Evolutionary conservation across 2,888 invertebrate genomes (phyloP).

Genomic region (Megamerina dolium): DNA sequence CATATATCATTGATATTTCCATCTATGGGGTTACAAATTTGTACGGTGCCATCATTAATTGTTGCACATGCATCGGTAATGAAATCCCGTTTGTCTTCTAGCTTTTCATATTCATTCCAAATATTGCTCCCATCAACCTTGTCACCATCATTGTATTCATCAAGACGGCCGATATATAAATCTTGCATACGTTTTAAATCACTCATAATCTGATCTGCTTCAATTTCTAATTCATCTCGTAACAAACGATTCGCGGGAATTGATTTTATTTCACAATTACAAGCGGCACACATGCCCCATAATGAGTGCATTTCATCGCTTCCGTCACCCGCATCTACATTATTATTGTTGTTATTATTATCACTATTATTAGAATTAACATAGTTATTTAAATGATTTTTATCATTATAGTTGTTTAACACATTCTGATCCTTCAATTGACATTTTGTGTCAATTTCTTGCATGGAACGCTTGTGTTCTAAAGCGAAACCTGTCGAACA

Average conservation of each 20-base stretch:
- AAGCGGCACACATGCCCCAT: slow-evolving; percentile 41
- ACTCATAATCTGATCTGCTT: slow-evolving; percentile 43
- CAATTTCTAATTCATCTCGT: slow-evolving; percentile 36
- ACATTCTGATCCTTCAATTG: slow-evolving; percentile 8
- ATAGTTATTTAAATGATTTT: too few relatives aligned
- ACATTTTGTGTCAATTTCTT: slow-evolving; percentile 33
- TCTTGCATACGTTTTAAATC: slow-evolving; percentile 42
- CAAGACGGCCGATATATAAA: slow-evolving; percentile 34
- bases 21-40: too few relatives aligned
- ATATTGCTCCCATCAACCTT: slow-evolving; percentile 11
- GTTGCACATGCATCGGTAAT: neutral
- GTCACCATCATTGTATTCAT: slow-evolving; percentile 13
- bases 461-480: slow-evolving; percentile 33
- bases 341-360: neutral
- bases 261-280: slow-evolving; percentile 34
- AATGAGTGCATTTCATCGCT: slow-evolving; percentile 28
- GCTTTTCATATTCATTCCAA: neutral
- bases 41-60: neutral
- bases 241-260: slow-evolving; percentile 37
- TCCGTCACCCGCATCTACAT: neutral
- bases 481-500: slow-evolving; percentile 6
- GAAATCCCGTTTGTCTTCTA: neutral
- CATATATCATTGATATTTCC: slow-evolving; percentile 7
- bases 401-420: neutral
- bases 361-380: slow-evolving; percentile 1